Base-by-base conservation (phyloP, 2,888 invertebrate species). In the Chymomyza procnemis region DNA sequence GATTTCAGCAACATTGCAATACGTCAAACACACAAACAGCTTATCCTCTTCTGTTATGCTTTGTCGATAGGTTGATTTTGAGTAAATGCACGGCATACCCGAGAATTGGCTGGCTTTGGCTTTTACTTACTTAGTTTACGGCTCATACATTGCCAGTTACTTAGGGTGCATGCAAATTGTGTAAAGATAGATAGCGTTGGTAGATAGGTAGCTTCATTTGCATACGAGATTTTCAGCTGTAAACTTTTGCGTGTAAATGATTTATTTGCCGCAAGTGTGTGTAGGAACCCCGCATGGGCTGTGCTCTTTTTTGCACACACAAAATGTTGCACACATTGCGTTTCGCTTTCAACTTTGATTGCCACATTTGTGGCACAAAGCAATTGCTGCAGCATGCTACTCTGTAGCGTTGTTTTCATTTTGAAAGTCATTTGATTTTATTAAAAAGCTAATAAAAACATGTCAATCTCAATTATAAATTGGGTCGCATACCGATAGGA, bases 391-490 rank as follows among this genome's bases (percentile, higher is more conserved):
- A 12, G 34, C 52, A 18, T 18, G 8, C 3, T n/a, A 16, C 34
- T 48, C 22, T n/a, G 56, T 26, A 34, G 61, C 46, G 55, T 62
- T 61, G 67, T 52, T 59, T 60, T 59, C 46, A 59, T 63, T 55
- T 55, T 55, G 9, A 70, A 67, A 22, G 61, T 55, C 46, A 68
- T 58, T 47, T 61, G 8, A 46, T 60, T 64, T 70, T 52, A 76
- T 74, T 72, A 61, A 69, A 79, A 78, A 68, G 56, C 72, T 72
- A 61, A 71, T 71, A 62, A 73, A 71, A 73, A 57, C 65, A 70
- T 74, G 75, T 78, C 78, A 79, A 76, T 79, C 69, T 72, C 79
- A 74, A 78, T 78, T 47, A 34, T 19, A 57, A 77, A 76, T 30
- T 78, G 76, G 79, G 79, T 76, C 79, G 76, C 57, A 67, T 16